These are phyloP conservation scores for Sicus ferrugineus DNA, from an alignment of 2,888 invertebrate species.

Conservation along the genomic window DNA sequence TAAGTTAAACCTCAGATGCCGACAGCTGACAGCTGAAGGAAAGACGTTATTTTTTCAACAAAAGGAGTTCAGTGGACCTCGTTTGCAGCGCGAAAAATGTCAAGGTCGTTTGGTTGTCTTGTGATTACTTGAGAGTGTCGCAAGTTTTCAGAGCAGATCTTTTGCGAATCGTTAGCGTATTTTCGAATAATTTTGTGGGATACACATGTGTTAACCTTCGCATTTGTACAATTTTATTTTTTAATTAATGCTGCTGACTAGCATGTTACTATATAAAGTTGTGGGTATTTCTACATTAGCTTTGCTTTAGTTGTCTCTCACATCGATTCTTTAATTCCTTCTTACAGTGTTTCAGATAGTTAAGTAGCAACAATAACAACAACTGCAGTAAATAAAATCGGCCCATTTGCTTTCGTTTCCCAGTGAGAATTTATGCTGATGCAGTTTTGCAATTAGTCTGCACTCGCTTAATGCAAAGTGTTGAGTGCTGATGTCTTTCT, in stretches of 20 bases:
- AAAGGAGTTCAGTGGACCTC: background rate
- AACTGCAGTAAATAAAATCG: background rate
- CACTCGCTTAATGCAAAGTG: conserved; percentile 21
- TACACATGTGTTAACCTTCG: no score
- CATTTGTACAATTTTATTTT: no score
- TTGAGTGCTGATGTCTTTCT: conserved; percentile 1
- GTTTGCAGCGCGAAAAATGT: background rate
- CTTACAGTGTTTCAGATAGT: background rate
- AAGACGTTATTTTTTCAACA: background rate
- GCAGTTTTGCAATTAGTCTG: conserved; percentile 32
- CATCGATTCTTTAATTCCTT: background rate
- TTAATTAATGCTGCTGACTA: no score
- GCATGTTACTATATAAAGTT: no score
- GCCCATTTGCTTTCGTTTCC: background rate
- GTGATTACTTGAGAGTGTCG: background rate
- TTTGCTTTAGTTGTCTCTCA: background rate
- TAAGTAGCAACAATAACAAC: background rate
- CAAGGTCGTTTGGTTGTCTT: conserved; percentile 10
- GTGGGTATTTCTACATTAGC: background rate
- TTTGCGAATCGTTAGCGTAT: no score
- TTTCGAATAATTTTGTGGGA: no score
- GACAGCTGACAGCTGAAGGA: conserved; percentile 28
- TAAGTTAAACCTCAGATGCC: conserved; percentile 24
- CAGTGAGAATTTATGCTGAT: conserved; percentile 30
- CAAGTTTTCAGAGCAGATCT: no score